A percentile compares a stretch with the other conserved stretches of the same genome.
These are phyloP conservation scores for Thera britannica DNA, from an alignment of 2,888 invertebrate genomes.

Conservation along the genomic window DNA sequence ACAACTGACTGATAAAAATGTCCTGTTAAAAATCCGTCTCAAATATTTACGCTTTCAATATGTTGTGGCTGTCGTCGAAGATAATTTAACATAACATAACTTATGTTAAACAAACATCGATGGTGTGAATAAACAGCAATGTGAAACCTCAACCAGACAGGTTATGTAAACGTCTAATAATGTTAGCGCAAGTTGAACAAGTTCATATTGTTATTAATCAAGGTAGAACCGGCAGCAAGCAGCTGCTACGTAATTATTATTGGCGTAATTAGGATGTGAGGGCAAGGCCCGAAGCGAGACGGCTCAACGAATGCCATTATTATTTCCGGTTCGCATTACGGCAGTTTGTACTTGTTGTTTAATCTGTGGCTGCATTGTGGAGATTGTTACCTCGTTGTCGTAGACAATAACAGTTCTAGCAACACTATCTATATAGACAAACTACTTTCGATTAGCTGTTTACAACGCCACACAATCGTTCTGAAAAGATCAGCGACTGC, in stretches of 20 bases:
- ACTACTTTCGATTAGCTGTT: slow-evolving; percentile 7
- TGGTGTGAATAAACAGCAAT: slow-evolving; percentile 14
- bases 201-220: slow-evolving; percentile 58
- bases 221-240: slow-evolving; percentile 57
- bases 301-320: slow-evolving; percentile 77
- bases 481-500: not conserved
- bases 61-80: not conserved
- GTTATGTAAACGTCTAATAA: slow-evolving; percentile 36
- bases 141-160: slow-evolving; percentile 1
- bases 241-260: slow-evolving; percentile 81
- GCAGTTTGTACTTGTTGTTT: slow-evolving; percentile 35
- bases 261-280: slow-evolving; percentile 83
- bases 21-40: too few relatives aligned
- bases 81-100: not conserved
- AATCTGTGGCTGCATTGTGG: slow-evolving; percentile 42
- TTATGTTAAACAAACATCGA: slow-evolving; percentile 5
- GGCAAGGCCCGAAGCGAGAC: slow-evolving; percentile 74
- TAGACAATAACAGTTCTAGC: slow-evolving; percentile 65
- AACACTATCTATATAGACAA: slow-evolving; percentile 18
- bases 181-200: slow-evolving; percentile 37
- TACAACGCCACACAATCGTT: not conserved
- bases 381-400: slow-evolving; percentile 76
- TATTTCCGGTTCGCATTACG: slow-evolving; percentile 79
- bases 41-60: slow-evolving; percentile 4
- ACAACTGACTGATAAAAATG: not conserved